Percentiles rank a stretch among this genome's conserved stretches.
Conservation (phyloP, 2,888 invertebrate species). For the Habrosyne pyritoides region DNA sequence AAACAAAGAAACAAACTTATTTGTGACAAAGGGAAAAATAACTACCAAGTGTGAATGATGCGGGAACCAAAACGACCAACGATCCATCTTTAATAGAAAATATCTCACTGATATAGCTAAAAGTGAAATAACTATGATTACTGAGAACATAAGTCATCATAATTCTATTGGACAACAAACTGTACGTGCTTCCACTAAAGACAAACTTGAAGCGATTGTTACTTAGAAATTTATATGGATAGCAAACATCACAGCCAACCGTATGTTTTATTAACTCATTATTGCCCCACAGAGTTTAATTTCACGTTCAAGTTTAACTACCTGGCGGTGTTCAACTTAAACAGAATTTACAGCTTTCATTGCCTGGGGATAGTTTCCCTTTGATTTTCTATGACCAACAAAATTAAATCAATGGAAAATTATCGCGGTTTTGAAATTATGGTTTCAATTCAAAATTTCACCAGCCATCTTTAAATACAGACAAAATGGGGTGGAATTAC, state of each 20-base stretch:
- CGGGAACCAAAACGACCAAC: background rate
- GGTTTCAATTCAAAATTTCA: too few species aligned
- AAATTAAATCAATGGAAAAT: slow-evolving; percentile 73
- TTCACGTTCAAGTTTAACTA: slow-evolving; percentile 60
- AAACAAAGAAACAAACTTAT: too few species aligned
- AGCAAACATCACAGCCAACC: slow-evolving; percentile 36
- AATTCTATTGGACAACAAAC: slow-evolving; percentile 21
- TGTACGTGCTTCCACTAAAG: slow-evolving; percentile 18
- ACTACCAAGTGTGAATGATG: background rate
- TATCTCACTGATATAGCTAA: background rate
- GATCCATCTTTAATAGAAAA: background rate
- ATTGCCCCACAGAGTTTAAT: slow-evolving; percentile 58
- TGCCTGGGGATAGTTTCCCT: slow-evolving; percentile 61
- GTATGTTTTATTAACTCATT: slow-evolving; percentile 60
- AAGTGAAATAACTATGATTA: background rate
- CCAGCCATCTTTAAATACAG: too few species aligned
- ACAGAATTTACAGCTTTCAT: slow-evolving; percentile 70
- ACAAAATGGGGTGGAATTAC: too few species aligned
- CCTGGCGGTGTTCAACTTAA: slow-evolving; percentile 56
- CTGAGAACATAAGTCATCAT: background rate
- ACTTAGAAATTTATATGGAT: slow-evolving; percentile 33
- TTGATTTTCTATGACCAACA: slow-evolving; percentile 74
- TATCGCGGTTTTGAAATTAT: slow-evolving; percentile 32
- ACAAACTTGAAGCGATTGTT: slow-evolving; percentile 31
- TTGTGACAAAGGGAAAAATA: too few species aligned